phyloP scores from a whole-genome alignment of 2,888 invertebrate species.

The Tinea semifulvella region DNA sequence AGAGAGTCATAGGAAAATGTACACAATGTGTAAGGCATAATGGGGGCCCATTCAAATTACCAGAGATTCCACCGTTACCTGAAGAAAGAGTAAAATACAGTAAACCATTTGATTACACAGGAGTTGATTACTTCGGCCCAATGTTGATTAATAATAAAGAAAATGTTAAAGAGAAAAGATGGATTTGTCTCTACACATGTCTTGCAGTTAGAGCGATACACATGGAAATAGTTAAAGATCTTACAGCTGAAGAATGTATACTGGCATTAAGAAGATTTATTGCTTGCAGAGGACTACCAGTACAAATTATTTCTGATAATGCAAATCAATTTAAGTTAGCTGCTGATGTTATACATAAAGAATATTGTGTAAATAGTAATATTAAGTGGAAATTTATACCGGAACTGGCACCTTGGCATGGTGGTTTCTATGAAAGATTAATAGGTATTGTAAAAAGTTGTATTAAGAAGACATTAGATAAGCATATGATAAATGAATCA shows the following conservation, averaged over 20 bases:
- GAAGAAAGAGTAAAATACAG: slow-evolving; percentile 3
- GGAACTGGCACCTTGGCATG: slow-evolving; percentile 21
- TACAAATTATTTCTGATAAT: slow-evolving; percentile 18
- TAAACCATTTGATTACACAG: not conserved
- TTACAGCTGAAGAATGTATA: slow-evolving; percentile 17
- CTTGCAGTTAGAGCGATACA: slow-evolving; percentile 16
- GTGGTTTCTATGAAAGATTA: slow-evolving; percentile 21
- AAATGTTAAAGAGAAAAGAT: slow-evolving; percentile 7
- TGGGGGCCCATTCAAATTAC: slow-evolving; percentile 23
- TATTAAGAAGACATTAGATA: slow-evolving; percentile 18
- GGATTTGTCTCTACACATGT: slow-evolving; percentile 12
- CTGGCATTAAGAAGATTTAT: slow-evolving; percentile 16
- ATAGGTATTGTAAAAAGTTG: slow-evolving; percentile 16
- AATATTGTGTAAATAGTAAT: slow-evolving; percentile 16
- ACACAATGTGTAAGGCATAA: slow-evolving; percentile 21
- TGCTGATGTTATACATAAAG: slow-evolving; percentile 14
- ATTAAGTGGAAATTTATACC: slow-evolving; percentile 21
- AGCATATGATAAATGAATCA: slow-evolving; percentile 15
- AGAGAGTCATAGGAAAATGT: slow-evolving; percentile 18
- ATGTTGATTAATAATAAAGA: not conserved
- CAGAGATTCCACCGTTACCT: slow-evolving; percentile 21
- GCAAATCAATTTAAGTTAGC: slow-evolving; percentile 18
- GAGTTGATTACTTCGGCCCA: slow-evolving; percentile 10
- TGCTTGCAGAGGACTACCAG: slow-evolving; percentile 13
- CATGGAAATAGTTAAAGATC: slow-evolving; percentile 16